Conservation (phyloP, 1,140 invertebrate genomes). For the Bombus superbus region DNA sequence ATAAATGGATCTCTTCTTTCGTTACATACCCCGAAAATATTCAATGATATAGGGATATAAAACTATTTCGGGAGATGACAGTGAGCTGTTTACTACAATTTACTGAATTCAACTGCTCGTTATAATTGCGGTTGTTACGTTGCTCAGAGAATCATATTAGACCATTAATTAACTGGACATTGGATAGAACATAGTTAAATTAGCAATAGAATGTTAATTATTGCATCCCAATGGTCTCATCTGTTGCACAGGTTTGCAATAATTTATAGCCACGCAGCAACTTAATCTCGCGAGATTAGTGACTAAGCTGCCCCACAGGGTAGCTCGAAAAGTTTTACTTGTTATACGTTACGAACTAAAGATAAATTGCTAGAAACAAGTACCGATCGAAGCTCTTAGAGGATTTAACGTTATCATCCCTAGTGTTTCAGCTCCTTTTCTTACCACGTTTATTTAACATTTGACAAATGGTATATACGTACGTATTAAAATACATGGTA, state of each 20-base stretch:
- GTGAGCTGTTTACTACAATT: not conserved
- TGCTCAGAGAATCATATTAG: not conserved
- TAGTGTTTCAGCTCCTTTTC: not conserved
- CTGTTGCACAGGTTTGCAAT: conserved; percentile 20
- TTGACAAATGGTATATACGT: not conserved
- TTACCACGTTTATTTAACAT: not conserved
- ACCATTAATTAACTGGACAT: conserved; percentile 7
- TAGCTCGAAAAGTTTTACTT: not conserved
- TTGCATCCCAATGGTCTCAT: conserved; percentile 32
- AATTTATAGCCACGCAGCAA: conserved; percentile 13
- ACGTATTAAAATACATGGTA: too few relatives aligned
- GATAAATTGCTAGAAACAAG: too few relatives aligned
- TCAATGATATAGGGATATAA: not conserved
- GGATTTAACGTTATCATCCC: not conserved
- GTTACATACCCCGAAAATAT: too few relatives aligned
- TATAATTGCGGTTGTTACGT: conserved; percentile 5
- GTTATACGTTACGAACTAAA: not conserved
- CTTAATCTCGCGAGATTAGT: conserved; percentile 31
- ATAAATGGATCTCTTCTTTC: too few relatives aligned
- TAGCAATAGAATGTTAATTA: conserved; percentile 20
- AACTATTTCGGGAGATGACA: not conserved
- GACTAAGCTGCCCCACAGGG: not conserved
- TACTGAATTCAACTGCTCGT: not conserved
- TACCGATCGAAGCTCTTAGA: not conserved
- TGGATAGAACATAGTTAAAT: conserved; percentile 13